phyloP scores from a whole-genome alignment of 2,113 vertebrate species.

The Melanerpes aurifrons region DNA sequence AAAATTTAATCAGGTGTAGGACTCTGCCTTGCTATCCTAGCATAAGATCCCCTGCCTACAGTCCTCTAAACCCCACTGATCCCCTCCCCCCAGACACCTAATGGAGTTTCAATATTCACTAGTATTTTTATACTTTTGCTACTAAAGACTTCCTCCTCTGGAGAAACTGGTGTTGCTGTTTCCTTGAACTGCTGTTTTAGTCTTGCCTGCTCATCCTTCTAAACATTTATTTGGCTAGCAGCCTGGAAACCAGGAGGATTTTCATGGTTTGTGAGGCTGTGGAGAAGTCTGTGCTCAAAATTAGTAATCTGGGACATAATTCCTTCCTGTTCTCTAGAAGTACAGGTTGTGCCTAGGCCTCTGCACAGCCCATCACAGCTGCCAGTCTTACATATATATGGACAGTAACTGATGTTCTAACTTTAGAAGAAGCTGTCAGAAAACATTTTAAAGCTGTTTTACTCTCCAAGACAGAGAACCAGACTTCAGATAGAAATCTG shows the following conservation, averaged over 20 bases:
- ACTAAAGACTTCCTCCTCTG: not conserved
- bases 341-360: not conserved
- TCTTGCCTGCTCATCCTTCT: not conserved
- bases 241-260: not conserved
- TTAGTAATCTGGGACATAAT: not conserved
- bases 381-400: not conserved
- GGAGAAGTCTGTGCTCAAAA: not conserved
- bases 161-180: not conserved
- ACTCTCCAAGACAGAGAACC: not conserved
- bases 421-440: not conserved
- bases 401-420: not conserved
- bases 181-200: not conserved
- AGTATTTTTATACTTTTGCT: not conserved
- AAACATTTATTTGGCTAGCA: not conserved
- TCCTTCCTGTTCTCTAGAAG: not conserved
- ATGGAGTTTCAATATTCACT: not conserved
- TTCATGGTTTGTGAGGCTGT: not conserved
- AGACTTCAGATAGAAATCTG: not conserved
- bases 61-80: not conserved
- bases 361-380: not conserved
- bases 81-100: not conserved
- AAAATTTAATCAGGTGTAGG: not conserved
- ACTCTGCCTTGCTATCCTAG: not conserved
- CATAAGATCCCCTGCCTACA: not conserved
- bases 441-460: not conserved